Conservation (phyloP, 2,113 vertebrate species). For the Lepus americanus region DNA sequence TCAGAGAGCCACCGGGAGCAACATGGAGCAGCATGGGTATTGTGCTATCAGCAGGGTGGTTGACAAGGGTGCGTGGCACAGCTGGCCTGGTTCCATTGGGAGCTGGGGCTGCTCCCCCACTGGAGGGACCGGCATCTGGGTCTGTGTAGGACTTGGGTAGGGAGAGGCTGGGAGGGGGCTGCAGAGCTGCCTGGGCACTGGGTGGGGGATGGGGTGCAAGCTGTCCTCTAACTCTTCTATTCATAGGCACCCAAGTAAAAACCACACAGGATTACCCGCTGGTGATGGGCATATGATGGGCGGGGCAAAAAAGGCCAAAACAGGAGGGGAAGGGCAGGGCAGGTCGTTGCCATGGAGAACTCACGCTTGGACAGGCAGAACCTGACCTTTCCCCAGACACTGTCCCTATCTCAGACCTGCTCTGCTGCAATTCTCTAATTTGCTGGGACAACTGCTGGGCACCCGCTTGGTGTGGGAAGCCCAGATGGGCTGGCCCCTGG, state of each 20-base stretch:
- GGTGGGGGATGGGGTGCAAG: not conserved
- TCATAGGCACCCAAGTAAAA: constrained; percentile 74
- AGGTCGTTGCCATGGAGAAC: constrained; percentile 60
- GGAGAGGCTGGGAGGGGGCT: not conserved
- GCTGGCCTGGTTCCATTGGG: not conserved
- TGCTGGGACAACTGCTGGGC: not conserved
- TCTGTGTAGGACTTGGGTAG: not conserved
- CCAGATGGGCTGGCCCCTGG: not conserved
- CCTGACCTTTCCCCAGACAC: constrained; percentile 66
- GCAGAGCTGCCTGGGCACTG: not conserved
- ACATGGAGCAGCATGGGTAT: too few relatives aligned
- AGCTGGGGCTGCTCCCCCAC: not conserved
- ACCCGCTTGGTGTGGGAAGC: not conserved
- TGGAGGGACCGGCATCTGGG: not conserved
- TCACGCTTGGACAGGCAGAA: constrained; percentile 67
- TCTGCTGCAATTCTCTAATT: constrained; percentile 42
- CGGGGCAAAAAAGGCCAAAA: not conserved
- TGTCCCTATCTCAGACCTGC: constrained; percentile 50
- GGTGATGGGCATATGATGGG: constrained; percentile 8
- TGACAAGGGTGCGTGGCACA: not conserved
- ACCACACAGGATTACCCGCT: constrained; percentile 64
- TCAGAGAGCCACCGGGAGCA: not conserved
- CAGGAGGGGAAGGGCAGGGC: not conserved
- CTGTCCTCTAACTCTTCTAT: constrained; percentile 53
- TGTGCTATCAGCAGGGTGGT: not conserved